Conservation (phyloP, 2,113 vertebrate genomes). For the Camelus bactrianus region DNA sequence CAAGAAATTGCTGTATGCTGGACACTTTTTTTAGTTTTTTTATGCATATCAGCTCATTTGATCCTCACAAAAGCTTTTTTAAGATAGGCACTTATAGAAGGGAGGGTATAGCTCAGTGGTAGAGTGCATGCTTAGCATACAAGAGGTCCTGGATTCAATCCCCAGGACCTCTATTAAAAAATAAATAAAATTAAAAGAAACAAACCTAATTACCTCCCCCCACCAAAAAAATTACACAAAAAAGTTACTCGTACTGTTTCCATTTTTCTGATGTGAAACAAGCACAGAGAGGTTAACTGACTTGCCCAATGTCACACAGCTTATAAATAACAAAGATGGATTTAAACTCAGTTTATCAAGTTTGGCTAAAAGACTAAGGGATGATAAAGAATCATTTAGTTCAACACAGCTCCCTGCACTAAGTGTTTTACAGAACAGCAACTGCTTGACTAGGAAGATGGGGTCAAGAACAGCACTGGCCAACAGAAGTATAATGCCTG, state of each 20-base stretch:
- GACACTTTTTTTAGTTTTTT: background rate
- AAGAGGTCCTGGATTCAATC: too few relatives aligned
- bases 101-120: too few relatives aligned
- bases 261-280: constrained; percentile 1
- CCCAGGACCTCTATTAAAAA: too few relatives aligned
- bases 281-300: background rate
- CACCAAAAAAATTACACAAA: too few relatives aligned
- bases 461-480: background rate
- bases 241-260: background rate
- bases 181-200: too few relatives aligned
- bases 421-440: background rate
- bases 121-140: too few relatives aligned
- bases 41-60: constrained; percentile 3
- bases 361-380: background rate
- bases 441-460: background rate
- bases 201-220: too few relatives aligned
- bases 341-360: constrained; percentile 4
- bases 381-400: background rate
- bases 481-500: background rate
- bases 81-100: background rate
- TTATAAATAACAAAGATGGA: background rate
- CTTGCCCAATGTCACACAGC: background rate
- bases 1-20: background rate
- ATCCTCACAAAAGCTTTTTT: constrained; percentile 1
- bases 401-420: background rate